Conservation (phyloP, 2,797 vertebrate species). For the Alectoris magna region DNA sequence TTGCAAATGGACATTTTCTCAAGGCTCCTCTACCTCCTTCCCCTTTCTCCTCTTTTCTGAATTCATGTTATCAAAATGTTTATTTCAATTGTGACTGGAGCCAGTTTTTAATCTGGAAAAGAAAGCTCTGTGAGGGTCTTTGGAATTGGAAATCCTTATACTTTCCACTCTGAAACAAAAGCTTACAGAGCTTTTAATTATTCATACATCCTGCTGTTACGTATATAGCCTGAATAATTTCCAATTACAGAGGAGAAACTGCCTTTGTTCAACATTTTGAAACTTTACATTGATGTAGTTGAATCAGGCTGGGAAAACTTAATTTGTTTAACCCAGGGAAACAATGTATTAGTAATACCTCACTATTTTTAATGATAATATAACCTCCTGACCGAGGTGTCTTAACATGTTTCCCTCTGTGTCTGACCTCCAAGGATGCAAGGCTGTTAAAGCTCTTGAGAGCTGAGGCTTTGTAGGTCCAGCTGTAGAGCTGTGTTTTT, state of each 20-base stretch:
- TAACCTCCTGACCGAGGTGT: conserved; percentile 46
- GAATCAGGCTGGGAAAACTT: background rate
- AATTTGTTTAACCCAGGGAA: conserved; percentile 58
- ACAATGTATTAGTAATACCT: conserved; percentile 32
- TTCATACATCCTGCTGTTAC: conserved; percentile 55
- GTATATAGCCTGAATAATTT: conserved; percentile 40
- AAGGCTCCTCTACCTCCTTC: conserved; percentile 27
- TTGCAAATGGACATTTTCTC: conserved; percentile 70
- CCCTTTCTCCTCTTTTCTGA: conserved; percentile 44
- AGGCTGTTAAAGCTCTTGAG: conserved; percentile 17
- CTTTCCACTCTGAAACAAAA: conserved; percentile 52
- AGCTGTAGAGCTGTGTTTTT: conserved; percentile 53
- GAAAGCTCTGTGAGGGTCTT: background rate
- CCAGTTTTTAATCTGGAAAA: conserved; percentile 43
- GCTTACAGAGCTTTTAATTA: conserved; percentile 62
- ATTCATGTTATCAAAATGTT: conserved; percentile 69
- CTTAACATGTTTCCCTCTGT: conserved; percentile 36
- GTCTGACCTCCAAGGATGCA: conserved; percentile 34
- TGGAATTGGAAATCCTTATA: conserved; percentile 45
- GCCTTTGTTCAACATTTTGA: conserved; percentile 45
- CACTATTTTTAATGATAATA: conserved; percentile 67
- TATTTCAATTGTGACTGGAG: conserved; percentile 49
- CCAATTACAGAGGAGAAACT: conserved; percentile 22
- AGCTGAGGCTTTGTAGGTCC: conserved; percentile 42
- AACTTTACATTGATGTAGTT: conserved; percentile 2